Conservation (phyloP, 2,888 invertebrate species). For the Aelia acuminata region DNA sequence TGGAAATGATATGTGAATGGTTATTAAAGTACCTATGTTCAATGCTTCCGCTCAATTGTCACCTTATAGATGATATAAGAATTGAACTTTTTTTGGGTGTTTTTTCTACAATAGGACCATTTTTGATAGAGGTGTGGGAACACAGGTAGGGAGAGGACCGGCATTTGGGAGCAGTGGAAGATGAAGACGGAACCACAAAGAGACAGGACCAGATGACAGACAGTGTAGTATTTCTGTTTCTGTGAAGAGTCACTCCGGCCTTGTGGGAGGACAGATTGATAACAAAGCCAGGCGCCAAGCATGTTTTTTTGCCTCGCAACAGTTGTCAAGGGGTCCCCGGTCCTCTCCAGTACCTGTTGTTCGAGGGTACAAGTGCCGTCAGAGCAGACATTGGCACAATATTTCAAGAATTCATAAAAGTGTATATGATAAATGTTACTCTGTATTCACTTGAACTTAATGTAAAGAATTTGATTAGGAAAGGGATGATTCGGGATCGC, state of each 20-base stretch:
- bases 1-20: too few relatives aligned
- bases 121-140: neutral
- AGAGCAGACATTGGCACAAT: neutral
- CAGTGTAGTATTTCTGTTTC: slow-evolving; percentile 44
- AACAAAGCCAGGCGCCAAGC: slow-evolving; percentile 40
- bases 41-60: neutral
- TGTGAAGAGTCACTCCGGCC: neutral
- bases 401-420: neutral
- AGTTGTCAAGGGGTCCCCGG: slow-evolving; percentile 17
- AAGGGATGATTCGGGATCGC: too few relatives aligned
- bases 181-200: slow-evolving; percentile 47
- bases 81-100: neutral
- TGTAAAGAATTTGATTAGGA: too few relatives aligned
- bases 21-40: neutral
- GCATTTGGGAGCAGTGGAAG: neutral
- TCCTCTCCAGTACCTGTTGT: slow-evolving; percentile 6
- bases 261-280: slow-evolving; percentile 49
- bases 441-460: too few relatives aligned
- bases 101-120: neutral
- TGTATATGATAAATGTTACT: neutral
- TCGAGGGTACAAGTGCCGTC: neutral
- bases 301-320: slow-evolving; percentile 43
- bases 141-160: slow-evolving; percentile 8
- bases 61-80: neutral
- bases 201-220: slow-evolving; percentile 1